Percentiles rank a stretch among this genome's conserved stretches.
Conservation (phyloP, 2,113 vertebrate genomes). For the Danionella cerebrum region DNA sequence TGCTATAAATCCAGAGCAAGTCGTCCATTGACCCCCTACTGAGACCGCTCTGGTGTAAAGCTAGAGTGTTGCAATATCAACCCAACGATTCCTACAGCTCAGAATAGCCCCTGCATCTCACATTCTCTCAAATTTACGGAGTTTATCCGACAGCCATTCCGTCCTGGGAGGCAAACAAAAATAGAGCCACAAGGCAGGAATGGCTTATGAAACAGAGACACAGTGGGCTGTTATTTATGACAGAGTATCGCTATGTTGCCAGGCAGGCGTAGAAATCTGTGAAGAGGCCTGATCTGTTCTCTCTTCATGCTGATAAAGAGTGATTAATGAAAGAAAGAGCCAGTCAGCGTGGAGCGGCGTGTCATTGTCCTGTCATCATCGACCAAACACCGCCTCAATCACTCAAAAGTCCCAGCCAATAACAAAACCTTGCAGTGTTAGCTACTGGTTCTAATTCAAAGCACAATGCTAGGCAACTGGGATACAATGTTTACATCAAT, state of each 20-base stretch:
- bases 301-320: constrained; percentile 9
- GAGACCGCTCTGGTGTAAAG: neutral
- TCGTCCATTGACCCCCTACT: neutral
- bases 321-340: constrained; percentile 10
- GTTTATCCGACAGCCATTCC: constrained; percentile 8
- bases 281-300: constrained; percentile 13
- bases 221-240: constrained; percentile 21
- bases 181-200: constrained; percentile 8
- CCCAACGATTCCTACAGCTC: neutral
- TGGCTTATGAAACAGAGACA: constrained; percentile 7
- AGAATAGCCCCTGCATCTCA: constrained; percentile 1
- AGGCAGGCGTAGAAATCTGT: neutral
- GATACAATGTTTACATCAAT: too few species aligned
- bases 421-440: neutral
- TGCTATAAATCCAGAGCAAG: neutral
- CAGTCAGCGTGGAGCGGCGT: neutral
- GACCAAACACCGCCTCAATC: neutral
- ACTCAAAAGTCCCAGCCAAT: neutral
- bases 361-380: neutral
- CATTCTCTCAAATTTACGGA: constrained; percentile 6
- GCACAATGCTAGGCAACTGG: too few species aligned
- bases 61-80: neutral
- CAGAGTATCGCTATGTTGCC: constrained; percentile 11
- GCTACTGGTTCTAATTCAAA: neutral
- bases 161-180: constrained; percentile 14